Percentiles rank a stretch among this genome's conserved stretches.
Conservation (phyloP, 1,140 invertebrate genomes). For the Neodiprion pinetum region DNA sequence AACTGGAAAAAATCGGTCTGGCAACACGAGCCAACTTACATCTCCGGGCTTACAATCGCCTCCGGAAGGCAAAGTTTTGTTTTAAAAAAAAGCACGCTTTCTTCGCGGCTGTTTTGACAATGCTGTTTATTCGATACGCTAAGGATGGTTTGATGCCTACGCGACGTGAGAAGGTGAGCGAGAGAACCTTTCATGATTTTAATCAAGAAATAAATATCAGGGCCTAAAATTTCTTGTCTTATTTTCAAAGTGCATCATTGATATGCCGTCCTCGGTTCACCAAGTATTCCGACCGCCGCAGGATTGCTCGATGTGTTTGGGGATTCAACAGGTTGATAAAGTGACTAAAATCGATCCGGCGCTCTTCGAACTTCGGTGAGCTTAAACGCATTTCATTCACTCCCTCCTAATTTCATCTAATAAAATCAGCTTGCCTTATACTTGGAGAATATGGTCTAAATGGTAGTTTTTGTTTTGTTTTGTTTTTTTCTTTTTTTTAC, state of each 20-base stretch:
- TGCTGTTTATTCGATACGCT: constrained; percentile 26
- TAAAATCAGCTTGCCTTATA: constrained; percentile 1
- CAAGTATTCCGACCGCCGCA: constrained; percentile 76
- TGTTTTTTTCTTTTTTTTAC: no score
- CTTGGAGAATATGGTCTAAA: no score
- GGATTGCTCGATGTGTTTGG: constrained; percentile 76
- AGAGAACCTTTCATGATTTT: constrained; percentile 10
- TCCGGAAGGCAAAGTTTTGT: constrained; percentile 25
- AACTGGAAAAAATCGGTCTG: constrained; percentile 30
- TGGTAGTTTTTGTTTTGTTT: background rate
- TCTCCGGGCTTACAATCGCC: constrained; percentile 24
- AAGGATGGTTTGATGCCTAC: constrained; percentile 25
- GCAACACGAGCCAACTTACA: constrained; percentile 25
- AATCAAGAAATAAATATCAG: background rate
- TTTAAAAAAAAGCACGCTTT: constrained; percentile 30
- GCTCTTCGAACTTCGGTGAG: constrained; percentile 71
- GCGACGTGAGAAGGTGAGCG: constrained; percentile 36
- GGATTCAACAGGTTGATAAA: constrained; percentile 68
- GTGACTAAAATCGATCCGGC: constrained; percentile 69
- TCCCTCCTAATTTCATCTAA: background rate
- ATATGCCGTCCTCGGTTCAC: constrained; percentile 65
- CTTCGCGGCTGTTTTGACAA: constrained; percentile 31
- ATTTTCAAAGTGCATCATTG: constrained; percentile 66
- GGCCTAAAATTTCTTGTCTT: constrained; percentile 19
- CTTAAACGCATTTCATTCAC: constrained; percentile 19